Base-by-base conservation (phyloP, 2,113 vertebrate species). In the Ceyx cyanopectus region DNA sequence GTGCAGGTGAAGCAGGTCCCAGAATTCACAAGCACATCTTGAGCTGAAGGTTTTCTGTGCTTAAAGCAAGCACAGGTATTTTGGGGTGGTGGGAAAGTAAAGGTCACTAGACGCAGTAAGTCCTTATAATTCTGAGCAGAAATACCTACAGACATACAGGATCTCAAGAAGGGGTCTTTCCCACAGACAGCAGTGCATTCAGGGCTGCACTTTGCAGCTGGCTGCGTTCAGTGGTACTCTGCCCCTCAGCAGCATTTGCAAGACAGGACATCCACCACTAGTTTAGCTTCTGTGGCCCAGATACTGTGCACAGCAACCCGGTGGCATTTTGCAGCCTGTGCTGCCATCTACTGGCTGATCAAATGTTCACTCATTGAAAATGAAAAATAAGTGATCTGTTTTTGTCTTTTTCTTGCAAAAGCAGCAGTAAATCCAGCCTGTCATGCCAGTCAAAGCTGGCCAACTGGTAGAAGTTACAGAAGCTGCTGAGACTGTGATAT, bases 331-430 rank as follows among this genome's bases (percentile, higher is more conserved):
- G 41, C 74, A 29, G 94, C 74, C 90, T 97, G 57, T 97, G 94
- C 97, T 97, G 98, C 97, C 98, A 97, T 94, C 98, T 7, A 90
- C 97, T 97, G 98, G 97, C 61, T 7, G 0, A 3, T 50, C 60
- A 53, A 7, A 1, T 51, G 24, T 15, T 57, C n/a, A 32, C 1
- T 13, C n/a, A 22, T 2, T 15, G 56, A 70, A 40, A 81, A 77
- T 6, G 1, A 19, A 54, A 24, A n/a, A 27, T 54, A 57, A 63
- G 21, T 7, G 24, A 21, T 24, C 13, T 53, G 9, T 0, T 53
- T 81, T 90, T 17, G 4, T 26, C 21, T 10, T 61, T 73, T 60
- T 30, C 17, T 65, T 53, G 27, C 32, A 81, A 70, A 86, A 76
- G 1, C 13, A 81, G 30, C 8, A 62, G 14, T 65, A 81, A 66